Percentiles rank a stretch among this genome's conserved stretches.
phyloP scores from a whole-genome alignment of 2,888 invertebrate genomes.

The Drosophila meridionalis region DNA sequence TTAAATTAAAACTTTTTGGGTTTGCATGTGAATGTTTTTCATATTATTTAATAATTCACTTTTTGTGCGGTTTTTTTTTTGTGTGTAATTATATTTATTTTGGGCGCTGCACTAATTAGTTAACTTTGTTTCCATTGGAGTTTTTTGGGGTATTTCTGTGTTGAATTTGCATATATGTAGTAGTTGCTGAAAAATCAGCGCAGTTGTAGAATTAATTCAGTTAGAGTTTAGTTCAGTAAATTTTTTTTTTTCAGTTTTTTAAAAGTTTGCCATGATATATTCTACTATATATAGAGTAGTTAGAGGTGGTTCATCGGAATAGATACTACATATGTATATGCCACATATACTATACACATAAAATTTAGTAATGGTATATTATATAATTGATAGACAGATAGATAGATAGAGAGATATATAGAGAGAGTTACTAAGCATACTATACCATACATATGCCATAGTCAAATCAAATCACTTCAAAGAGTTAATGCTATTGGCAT shows the following conservation, averaged over 20 bases:
- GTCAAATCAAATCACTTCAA: background rate
- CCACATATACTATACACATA: too few species aligned
- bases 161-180: background rate
- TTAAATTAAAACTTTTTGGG: background rate
- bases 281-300: background rate
- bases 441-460: background rate
- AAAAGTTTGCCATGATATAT: background rate
- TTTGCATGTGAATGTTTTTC: constrained; percentile 2
- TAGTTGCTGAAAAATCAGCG: background rate
- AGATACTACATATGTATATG: background rate
- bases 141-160: background rate
- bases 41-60: constrained; percentile 7
- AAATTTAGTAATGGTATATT: too few species aligned
- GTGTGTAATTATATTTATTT: background rate
- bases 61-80: background rate
- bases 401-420: too few species aligned
- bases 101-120: background rate
- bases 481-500: background rate
- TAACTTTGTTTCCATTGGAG: background rate
- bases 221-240: background rate
- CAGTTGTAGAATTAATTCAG: background rate
- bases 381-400: too few species aligned
- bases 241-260: background rate
- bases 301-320: too few species aligned
- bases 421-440: too few species aligned